phyloP scores from a whole-genome alignment of 2,888 invertebrate genomes.

The Tetragonula carbonaria region DNA sequence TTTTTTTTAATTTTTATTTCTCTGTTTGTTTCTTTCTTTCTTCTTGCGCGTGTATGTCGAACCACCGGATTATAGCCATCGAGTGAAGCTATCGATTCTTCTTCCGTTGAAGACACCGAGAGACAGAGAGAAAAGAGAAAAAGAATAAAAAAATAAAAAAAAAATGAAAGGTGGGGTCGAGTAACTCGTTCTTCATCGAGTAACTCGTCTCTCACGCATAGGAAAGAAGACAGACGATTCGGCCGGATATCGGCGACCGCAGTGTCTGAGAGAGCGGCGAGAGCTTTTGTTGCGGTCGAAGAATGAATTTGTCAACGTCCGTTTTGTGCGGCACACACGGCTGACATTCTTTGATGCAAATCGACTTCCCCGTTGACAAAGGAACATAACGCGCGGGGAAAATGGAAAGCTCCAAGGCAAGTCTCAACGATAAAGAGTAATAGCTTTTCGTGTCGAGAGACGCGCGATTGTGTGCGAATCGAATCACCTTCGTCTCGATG shows the following conservation, averaged over 20 bases:
- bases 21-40: background rate
- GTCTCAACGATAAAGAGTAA: constrained; percentile 9
- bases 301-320: constrained; percentile 56
- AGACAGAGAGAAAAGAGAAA: background rate
- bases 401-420: constrained; percentile 4
- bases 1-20: background rate
- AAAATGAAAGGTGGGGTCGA: constrained; percentile 1
- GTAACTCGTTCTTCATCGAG: constrained; percentile 44
- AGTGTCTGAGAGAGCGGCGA: background rate
- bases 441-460: constrained; percentile 31
- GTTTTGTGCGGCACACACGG: background rate
- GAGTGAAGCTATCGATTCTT: too few relatives aligned
- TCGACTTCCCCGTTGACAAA: background rate
- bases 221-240: constrained; percentile 31
- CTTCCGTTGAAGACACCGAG: background rate
- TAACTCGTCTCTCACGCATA: constrained; percentile 5
- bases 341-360: constrained; percentile 24
- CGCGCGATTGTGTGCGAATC: constrained; percentile 14
- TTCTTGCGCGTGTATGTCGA: constrained; percentile 27
- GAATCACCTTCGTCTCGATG: constrained; percentile 44
- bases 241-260: background rate
- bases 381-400: constrained; percentile 16
- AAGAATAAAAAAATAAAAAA: too few relatives aligned
- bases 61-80: constrained; percentile 14
- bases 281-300: constrained; percentile 29